Evolutionary conservation across 2,888 invertebrate genomes (phyloP).

Genomic region (Pterostichus madidus): DNA sequence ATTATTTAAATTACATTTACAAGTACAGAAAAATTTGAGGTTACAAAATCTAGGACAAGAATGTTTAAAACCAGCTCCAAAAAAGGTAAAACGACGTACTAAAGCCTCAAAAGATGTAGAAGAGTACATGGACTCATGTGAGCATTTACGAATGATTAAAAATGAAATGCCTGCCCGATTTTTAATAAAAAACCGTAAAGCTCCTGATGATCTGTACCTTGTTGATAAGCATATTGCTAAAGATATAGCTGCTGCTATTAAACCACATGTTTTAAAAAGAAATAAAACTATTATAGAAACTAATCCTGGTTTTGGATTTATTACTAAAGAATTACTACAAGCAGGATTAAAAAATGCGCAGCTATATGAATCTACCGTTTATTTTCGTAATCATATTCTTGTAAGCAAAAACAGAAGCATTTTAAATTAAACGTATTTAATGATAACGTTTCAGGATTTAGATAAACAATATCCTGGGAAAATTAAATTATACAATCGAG

Average conservation of each 20-base stretch:
- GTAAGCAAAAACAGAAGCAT: conserved; percentile 73
- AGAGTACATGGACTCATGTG: conserved; percentile 37
- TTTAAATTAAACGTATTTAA: conserved; percentile 51
- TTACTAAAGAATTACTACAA: conserved; percentile 81
- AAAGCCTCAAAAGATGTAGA: conserved; percentile 44
- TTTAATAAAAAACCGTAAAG: conserved; percentile 60
- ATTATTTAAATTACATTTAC: conserved; percentile 43
- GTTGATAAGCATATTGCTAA: conserved; percentile 71
- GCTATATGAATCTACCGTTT: conserved; percentile 80
- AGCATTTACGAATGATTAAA: conserved; percentile 39
- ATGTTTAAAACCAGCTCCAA: conserved; percentile 14
- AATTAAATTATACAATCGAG: conserved; percentile 78
- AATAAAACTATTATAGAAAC: conserved; percentile 78
- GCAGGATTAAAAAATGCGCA: conserved; percentile 78
- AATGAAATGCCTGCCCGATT: conserved; percentile 25
- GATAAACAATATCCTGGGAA: conserved; percentile 75
- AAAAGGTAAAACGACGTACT: conserved; percentile 6
- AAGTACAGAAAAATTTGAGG: conserved; percentile 26
- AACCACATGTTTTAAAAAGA: conserved; percentile 69
- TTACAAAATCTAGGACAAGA: conserved; percentile 12
- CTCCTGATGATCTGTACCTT: conserved; percentile 71
- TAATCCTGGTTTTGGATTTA: conserved; percentile 84
- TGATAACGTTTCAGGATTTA: conserved; percentile 74
- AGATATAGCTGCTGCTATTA: conserved; percentile 69
- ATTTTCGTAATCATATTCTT: conserved; percentile 78